Conservation (phyloP, 2,888 invertebrate species). For the Amaurobius ferox region DNA sequence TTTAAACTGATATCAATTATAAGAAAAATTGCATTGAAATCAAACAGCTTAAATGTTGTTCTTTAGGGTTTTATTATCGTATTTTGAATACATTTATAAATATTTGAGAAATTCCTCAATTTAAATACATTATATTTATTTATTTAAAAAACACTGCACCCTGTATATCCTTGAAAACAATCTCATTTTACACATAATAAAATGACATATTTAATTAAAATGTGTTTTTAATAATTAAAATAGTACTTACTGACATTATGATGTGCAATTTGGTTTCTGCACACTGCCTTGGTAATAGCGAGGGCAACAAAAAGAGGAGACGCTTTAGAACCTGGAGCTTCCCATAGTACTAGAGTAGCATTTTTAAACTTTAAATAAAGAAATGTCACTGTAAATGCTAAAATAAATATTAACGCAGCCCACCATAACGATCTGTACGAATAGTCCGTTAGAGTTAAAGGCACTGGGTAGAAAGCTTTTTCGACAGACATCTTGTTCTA, state of each 20-base stretch:
- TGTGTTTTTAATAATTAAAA: no score
- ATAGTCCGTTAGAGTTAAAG: constrained; percentile 26
- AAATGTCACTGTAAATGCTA: constrained; percentile 42
- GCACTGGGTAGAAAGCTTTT: constrained; percentile 22
- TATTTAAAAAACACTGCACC: no score
- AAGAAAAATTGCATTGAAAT: no score
- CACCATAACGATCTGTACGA: constrained; percentile 55
- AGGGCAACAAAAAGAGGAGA: constrained; percentile 40
- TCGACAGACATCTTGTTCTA: constrained; percentile 20
- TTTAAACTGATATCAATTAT: no score
- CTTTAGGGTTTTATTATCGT: no score
- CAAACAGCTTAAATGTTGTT: no score
- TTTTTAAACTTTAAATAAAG: constrained; percentile 40
- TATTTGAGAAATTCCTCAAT: no score
- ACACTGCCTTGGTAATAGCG: constrained; percentile 47
- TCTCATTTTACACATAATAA: no score
- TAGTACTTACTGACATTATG: constrained; percentile 65
- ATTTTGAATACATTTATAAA: no score
- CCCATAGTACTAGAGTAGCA: constrained; percentile 20
- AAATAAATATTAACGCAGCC: constrained; percentile 41
- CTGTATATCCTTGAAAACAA: no score
- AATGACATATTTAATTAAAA: no score
- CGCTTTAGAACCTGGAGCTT: constrained; percentile 57
- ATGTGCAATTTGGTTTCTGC: constrained; percentile 48
- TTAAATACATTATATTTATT: no score